These are phyloP conservation scores for Pluvianellus socialis DNA, from an alignment of 2,113 vertebrate genomes.

Conservation along the genomic window DNA sequence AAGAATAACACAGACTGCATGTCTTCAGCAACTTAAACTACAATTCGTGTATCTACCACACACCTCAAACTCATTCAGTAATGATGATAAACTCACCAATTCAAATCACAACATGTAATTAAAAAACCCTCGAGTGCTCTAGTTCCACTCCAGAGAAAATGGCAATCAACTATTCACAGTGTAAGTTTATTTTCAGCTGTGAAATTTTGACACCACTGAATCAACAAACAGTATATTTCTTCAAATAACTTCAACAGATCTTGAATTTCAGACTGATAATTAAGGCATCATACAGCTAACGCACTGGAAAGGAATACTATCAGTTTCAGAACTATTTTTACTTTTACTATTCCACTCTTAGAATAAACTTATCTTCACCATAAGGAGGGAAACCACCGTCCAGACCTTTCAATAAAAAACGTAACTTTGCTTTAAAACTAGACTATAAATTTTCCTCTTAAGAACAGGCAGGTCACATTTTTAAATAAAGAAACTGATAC, in stretches of 20 bases:
- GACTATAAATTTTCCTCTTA: not conserved
- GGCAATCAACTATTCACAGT: not conserved
- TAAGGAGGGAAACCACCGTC: not conserved
- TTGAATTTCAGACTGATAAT: conserved; percentile 18
- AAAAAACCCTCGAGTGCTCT: not conserved
- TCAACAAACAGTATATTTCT: not conserved
- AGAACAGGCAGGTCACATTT: not conserved
- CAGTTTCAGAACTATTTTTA: not conserved
- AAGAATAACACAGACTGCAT: not conserved
- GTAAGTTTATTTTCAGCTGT: conserved; percentile 9
- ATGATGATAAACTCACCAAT: conserved; percentile 22
- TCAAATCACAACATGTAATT: not conserved
- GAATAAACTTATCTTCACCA: not conserved
- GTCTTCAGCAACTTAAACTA: not conserved
- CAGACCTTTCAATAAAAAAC: not conserved
- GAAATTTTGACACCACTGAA: conserved; percentile 27
- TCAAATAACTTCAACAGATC: not conserved
- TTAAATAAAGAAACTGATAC: conserved; percentile 10
- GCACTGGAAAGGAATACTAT: not conserved
- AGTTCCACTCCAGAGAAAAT: conserved; percentile 20
- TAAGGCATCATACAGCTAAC: not conserved
- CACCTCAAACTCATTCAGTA: not conserved
- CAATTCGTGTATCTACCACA: not conserved
- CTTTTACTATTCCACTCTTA: not conserved
- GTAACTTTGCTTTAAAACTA: not conserved